Percentiles rank a stretch among this genome's conserved stretches.
phyloP scores from a whole-genome alignment of 2,113 vertebrate genomes.

The Cryptomyrus ogoouensis region DNA sequence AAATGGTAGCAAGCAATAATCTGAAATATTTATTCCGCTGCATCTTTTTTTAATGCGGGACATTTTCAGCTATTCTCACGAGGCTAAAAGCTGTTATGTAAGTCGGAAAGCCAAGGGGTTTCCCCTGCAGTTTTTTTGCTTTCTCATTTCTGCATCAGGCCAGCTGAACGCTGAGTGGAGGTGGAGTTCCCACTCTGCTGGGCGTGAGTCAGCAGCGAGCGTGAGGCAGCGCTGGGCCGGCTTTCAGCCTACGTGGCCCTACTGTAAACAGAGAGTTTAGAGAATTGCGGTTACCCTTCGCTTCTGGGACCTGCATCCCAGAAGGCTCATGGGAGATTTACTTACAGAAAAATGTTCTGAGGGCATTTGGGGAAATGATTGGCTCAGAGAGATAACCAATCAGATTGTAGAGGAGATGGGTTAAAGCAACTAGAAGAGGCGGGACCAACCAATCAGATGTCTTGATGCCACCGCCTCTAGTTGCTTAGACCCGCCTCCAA shows the following conservation, averaged over 20 bases:
- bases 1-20: neutral
- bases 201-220: neutral
- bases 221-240: neutral
- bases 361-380: too few relatives aligned
- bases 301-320: neutral
- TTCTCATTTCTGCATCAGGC: neutral
- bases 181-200: neutral
- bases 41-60: neutral
- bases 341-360: too few relatives aligned
- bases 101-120: neutral
- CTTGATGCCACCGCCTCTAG: too few relatives aligned
- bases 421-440: too few relatives aligned
- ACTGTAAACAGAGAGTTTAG: neutral
- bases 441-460: too few relatives aligned
- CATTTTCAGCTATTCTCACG: neutral
- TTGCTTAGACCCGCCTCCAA: too few relatives aligned
- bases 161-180: neutral
- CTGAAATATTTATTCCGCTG: conserved; percentile 6
- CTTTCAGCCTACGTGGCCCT: neutral
- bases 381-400: too few relatives aligned
- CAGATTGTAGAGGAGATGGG: too few relatives aligned
- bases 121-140: neutral
- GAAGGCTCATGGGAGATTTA: neutral
- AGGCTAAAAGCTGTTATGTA: neutral
- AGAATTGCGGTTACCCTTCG: neutral